Conservation (phyloP, 2,888 invertebrate species). For the Clanis bilineata region DNA sequence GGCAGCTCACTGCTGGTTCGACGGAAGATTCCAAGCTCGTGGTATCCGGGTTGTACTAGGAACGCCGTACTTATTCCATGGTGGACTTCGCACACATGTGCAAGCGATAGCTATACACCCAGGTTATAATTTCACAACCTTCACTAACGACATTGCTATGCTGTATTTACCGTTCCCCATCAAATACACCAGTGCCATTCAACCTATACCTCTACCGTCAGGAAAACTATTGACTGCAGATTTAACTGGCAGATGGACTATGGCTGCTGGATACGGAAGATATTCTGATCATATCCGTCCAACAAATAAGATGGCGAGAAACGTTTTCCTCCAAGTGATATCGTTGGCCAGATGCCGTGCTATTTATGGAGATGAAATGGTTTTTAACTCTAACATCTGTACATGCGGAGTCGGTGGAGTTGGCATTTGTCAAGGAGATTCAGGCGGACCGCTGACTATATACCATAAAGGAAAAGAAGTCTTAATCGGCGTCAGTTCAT, state of each 20-base stretch:
- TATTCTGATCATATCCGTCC: constrained; percentile 55
- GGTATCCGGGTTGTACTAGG: constrained; percentile 61
- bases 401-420: constrained; percentile 60
- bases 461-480: constrained; percentile 44
- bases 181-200: constrained; percentile 43
- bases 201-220: constrained; percentile 49
- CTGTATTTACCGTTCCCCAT: constrained; percentile 48
- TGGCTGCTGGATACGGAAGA: constrained; percentile 61
- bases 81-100: constrained; percentile 51
- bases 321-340: constrained; percentile 55
- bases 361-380: constrained; percentile 41
- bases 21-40: constrained; percentile 55
- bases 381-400: constrained; percentile 60
- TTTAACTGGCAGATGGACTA: constrained; percentile 44
- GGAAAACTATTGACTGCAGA: constrained; percentile 41
- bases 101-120: constrained; percentile 50
- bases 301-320: constrained; percentile 53
- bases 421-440: constrained; percentile 67
- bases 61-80: constrained; percentile 56
- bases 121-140: constrained; percentile 46
- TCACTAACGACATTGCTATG: constrained; percentile 66
- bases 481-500: constrained; percentile 65
- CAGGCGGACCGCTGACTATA: constrained; percentile 60
- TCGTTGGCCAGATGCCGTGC: constrained; percentile 43
- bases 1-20: constrained; percentile 69